These are phyloP conservation scores for Hirtodrosophila trivittata DNA, from an alignment of 2,888 invertebrate genomes.

Conservation along the genomic window DNA sequence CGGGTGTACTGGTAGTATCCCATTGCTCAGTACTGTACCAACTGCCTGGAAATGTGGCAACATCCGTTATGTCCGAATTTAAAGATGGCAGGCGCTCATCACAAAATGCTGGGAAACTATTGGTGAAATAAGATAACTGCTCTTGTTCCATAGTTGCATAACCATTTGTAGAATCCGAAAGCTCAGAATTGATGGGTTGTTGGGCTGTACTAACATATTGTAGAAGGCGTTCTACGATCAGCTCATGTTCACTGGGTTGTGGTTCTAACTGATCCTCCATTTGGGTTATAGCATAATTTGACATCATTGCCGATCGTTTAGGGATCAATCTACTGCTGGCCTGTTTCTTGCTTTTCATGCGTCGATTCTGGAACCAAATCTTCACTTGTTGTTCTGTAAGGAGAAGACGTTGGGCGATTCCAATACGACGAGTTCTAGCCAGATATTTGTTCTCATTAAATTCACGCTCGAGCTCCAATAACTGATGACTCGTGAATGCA, in stretches of 20 bases:
- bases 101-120: not conserved
- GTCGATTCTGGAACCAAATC: conserved; percentile 93
- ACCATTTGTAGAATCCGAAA: not conserved
- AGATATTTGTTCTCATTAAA: conserved; percentile 97
- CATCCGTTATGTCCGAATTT: not conserved
- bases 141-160: conserved; percentile 3
- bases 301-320: conserved; percentile 1
- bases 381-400: conserved; percentile 94
- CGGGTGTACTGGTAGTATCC: not conserved
- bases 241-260: conserved; percentile 47
- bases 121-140: not conserved
- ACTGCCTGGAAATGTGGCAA: not conserved
- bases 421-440: conserved; percentile 95
- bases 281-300: not conserved
- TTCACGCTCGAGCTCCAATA: conserved; percentile 96
- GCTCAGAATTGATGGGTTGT: not conserved
- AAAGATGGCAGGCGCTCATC: not conserved
- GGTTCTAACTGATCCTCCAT: not conserved
- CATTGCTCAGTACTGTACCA: conserved; percentile 13
- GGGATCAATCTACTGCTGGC: conserved; percentile 21
- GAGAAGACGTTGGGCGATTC: conserved; percentile 96
- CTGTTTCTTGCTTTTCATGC: conserved; percentile 89
- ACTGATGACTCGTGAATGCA: conserved; percentile 97
- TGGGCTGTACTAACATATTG: conserved; percentile 40
- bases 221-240: conserved; percentile 66